Base-by-base conservation (phyloP, 2,888 invertebrate species). In the Oasisia sp. region DNA sequence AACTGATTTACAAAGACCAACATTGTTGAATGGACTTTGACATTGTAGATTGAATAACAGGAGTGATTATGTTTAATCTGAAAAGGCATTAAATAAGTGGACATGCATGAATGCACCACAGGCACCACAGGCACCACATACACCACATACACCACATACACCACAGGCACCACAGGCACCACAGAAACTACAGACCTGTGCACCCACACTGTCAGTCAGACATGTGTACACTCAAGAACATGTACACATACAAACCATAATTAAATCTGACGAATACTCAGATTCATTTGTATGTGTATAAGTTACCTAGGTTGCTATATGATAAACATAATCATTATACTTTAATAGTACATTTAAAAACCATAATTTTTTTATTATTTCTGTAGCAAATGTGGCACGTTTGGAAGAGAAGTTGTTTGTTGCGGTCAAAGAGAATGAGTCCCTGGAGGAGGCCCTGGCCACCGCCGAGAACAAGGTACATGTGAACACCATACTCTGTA, bases 381-480 rank as follows among this genome's bases (percentile, higher is more conserved):
- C 93, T 94, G n/a, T 93, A 95, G 95, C 93, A 91, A 94, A 95
- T 12, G 94, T 95, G 27, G 93, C 94, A 91, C 94, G 94, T 32
- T 93, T 95, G 89, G 95, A 95, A 93, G 95, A 95, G 91, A 94
- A 95, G 92, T 93, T 95, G 44, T 95, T 95, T 91, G 94, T 95
- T 32, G 94, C 94, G n/a, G 94, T 94, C 90, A 95, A 95, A 92
- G 95, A 95, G 92, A 95, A 95, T 91, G 95, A 95, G 92, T 95
- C 95, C 91, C 91, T 95, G 32, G 95, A 95, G 92, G 95, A 95
- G 94, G 94, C 94, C 89, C 92, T 95, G 32, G 92, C 94, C 58
- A 92, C 93, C 0, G 93, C 93, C 45, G 92, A 93, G 32, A 93
- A 94, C 91, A 95, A 94, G 94, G 95, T 95, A 91, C 92, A n/a